Evolutionary conservation across 1,140 invertebrate genomes (phyloP).

Genomic region (Drosophila tristis): DNA sequence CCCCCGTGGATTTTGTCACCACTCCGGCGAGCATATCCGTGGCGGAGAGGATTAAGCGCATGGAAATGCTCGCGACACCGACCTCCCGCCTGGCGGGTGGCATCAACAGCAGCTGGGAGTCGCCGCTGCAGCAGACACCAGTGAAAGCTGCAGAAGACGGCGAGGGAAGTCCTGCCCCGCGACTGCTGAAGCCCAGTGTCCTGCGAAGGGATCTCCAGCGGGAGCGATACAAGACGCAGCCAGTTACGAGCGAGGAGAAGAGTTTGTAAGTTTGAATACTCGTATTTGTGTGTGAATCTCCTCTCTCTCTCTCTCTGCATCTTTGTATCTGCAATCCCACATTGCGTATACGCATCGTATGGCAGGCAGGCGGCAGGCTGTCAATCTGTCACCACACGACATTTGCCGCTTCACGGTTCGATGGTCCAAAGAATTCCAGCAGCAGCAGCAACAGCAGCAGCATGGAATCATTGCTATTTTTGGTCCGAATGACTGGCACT

Average conservation of each 20-base stretch:
- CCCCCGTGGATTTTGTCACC: conserved; percentile 56
- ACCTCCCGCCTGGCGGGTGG: conserved; percentile 23
- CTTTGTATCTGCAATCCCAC: neutral
- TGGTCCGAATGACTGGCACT: conserved; percentile 51
- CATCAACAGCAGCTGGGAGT: conserved; percentile 70
- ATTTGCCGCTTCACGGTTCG: conserved; percentile 46
- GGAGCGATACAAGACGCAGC: conserved; percentile 88
- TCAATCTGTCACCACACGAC: conserved; percentile 53
- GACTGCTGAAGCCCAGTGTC: conserved; percentile 82
- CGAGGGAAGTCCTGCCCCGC: conserved; percentile 37
- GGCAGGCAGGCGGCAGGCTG: conserved; percentile 14
- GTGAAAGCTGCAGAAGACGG: neutral
- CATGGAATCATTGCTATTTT: conserved; percentile 48
- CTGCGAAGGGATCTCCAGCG: conserved; percentile 85
- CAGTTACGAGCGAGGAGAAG: conserved; percentile 87
- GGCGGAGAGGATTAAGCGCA: conserved; percentile 78
- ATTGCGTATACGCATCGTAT: conserved; percentile 39
- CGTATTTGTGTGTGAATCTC: neutral
- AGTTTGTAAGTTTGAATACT: conserved; percentile 67
- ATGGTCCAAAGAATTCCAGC: conserved; percentile 52
- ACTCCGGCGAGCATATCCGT: conserved; percentile 70
- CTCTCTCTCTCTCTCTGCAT: conserved; percentile 5
- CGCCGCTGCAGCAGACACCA: conserved; percentile 51
- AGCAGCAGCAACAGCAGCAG: conserved; percentile 36
- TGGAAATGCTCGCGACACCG: conserved; percentile 75